phyloP scores from a whole-genome alignment of 2,888 invertebrate genomes.

The Amaurobius ferox region DNA sequence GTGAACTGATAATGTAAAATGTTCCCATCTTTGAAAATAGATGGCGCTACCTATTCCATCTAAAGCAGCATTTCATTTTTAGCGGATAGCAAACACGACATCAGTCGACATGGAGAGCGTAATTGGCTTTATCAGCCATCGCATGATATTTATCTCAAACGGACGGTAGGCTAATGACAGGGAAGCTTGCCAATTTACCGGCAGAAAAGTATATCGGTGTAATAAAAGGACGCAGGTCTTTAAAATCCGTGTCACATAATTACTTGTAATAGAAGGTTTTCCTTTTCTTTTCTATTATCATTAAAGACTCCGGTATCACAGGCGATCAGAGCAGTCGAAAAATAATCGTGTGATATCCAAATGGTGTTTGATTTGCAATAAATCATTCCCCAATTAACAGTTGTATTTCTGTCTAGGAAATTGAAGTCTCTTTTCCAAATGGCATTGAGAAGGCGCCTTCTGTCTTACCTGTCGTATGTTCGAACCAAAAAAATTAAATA shows the following conservation, averaged over 20 bases:
- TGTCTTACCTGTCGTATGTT: too few relatives aligned
- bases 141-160: neutral
- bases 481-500: too few relatives aligned
- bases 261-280: neutral
- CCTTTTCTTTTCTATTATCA: constrained; percentile 4
- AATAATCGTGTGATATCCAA: neutral
- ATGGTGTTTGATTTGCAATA: constrained; percentile 5
- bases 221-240: constrained; percentile 10
- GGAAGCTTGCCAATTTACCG: neutral
- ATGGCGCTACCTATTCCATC: neutral
- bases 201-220: neutral
- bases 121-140: constrained; percentile 16
- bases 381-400: neutral
- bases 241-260: constrained; percentile 12
- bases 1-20: too few relatives aligned
- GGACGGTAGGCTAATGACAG: constrained; percentile 12
- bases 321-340: neutral
- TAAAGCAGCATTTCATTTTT: neutral
- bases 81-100: neutral
- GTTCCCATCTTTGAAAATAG: too few relatives aligned
- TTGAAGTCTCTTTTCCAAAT: neutral
- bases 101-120: neutral
- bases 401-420: neutral
- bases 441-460: too few relatives aligned
- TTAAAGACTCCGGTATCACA: neutral